Percentiles rank a stretch among this genome's conserved stretches.
Evolutionary conservation across 1,140 invertebrate species (phyloP).

Genomic region (Asbolus verrucosus): DNA sequence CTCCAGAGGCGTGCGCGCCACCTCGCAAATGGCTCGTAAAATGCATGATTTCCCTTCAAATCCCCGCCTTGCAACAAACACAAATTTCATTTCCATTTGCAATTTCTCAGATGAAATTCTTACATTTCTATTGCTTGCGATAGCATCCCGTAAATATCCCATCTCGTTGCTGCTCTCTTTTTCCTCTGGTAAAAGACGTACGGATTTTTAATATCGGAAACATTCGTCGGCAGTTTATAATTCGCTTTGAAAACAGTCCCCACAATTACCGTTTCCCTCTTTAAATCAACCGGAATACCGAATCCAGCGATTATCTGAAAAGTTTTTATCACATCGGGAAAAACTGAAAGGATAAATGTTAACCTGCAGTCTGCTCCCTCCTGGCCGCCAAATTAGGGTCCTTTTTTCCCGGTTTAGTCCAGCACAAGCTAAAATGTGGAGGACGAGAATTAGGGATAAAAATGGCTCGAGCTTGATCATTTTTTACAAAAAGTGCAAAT

Average conservation of each 20-base stretch:
- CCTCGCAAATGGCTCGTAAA: conserved; percentile 79
- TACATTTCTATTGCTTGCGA: conserved; percentile 17
- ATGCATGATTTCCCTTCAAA: conserved; percentile 76
- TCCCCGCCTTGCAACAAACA: conserved; percentile 63
- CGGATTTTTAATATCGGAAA: conserved; percentile 5
- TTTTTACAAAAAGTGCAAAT: neutral
- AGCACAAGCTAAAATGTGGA: neutral
- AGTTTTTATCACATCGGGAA: neutral
- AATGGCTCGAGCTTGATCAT: too few relatives aligned
- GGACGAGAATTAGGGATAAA: neutral
- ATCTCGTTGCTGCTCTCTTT: conserved; percentile 31
- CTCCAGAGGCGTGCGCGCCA: conserved; percentile 75
- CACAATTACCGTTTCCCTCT: conserved; percentile 36
- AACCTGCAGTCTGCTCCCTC: conserved; percentile 5
- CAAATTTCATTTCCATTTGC: neutral
- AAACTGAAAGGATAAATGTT: neutral
- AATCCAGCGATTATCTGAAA: conserved; percentile 36
- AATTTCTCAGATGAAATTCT: neutral
- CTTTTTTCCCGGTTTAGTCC: conserved; percentile 4
- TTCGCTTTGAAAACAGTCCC: conserved; percentile 40
- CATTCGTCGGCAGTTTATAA: conserved; percentile 24
- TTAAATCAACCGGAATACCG: conserved; percentile 38
- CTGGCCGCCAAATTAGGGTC: conserved; percentile 7
- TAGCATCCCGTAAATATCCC: conserved; percentile 40
- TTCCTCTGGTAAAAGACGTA: conserved; percentile 4